A percentile compares a stretch with the other conserved stretches of the same genome.
Conservation (phyloP, 2,888 invertebrate genomes). For the Amiota communis region DNA sequence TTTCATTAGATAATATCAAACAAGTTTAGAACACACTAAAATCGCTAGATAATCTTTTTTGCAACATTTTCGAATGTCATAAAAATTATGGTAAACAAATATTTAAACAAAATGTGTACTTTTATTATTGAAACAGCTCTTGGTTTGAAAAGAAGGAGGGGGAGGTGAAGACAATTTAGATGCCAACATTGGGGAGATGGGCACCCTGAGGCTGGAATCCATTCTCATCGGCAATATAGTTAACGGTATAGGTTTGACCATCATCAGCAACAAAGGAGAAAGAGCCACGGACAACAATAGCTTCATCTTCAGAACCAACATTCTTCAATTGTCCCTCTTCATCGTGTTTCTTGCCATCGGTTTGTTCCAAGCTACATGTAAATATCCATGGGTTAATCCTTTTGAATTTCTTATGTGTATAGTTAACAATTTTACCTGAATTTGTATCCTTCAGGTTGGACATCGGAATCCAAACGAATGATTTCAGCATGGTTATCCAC, state of each 20-base stretch:
- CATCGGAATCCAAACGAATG: slow-evolving; percentile 73
- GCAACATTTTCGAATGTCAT: too few relatives aligned
- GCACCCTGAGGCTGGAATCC: slow-evolving; percentile 74
- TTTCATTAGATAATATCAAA: too few relatives aligned
- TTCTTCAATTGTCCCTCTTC: slow-evolving; percentile 76
- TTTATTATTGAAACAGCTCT: too few relatives aligned
- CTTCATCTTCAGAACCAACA: slow-evolving; percentile 75
- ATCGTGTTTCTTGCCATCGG: slow-evolving; percentile 75
- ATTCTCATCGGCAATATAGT: slow-evolving; percentile 70
- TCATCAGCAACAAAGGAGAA: slow-evolving; percentile 76
- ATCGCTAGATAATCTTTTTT: too few relatives aligned
- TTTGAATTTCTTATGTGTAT: not conserved
- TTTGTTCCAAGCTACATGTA: slow-evolving; percentile 68
- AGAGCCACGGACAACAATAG: slow-evolving; percentile 74
- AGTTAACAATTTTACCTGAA: slow-evolving; percentile 74
- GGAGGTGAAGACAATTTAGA: too few relatives aligned
- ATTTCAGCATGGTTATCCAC: slow-evolving; percentile 53
- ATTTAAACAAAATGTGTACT: too few relatives aligned
- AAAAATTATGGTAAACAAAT: too few relatives aligned
- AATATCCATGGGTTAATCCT: not conserved
- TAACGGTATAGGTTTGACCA: slow-evolving; percentile 77
- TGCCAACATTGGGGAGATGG: slow-evolving; percentile 69
- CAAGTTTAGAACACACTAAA: too few relatives aligned
- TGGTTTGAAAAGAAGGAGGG: too few relatives aligned
- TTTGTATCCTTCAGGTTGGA: slow-evolving; percentile 76